phyloP scores from a whole-genome alignment of 2,113 vertebrate genomes.

The Puntigrus tetrazona region DNA sequence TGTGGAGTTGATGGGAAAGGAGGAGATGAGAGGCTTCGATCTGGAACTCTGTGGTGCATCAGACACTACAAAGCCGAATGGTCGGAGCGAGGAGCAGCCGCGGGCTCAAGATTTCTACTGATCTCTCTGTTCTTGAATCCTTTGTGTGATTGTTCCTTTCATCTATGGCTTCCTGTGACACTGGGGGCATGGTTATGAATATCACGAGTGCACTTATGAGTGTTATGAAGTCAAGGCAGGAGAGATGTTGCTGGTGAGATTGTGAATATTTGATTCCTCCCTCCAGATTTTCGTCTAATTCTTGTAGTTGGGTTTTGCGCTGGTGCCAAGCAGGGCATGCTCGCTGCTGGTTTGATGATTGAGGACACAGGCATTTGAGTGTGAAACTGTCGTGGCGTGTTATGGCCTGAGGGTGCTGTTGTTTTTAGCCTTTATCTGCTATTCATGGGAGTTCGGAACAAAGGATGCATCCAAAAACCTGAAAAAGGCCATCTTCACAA shows the following conservation, averaged over 20 bases:
- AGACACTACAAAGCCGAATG: constrained; percentile 16
- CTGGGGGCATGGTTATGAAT: not conserved
- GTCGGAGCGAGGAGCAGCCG: not conserved
- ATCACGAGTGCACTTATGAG: not conserved
- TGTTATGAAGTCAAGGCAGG: not conserved
- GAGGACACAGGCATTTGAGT: constrained; percentile 2
- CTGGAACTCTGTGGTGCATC: not conserved
- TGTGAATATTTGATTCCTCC: constrained; percentile 8
- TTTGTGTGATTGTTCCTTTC: constrained; percentile 28
- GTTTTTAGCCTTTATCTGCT: constrained; percentile 3
- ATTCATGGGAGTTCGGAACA: not conserved
- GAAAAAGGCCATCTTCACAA: not conserved
- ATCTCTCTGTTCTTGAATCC: constrained; percentile 19
- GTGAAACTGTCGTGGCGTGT: not conserved
- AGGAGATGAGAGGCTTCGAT: not conserved
- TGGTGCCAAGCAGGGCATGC: not conserved
- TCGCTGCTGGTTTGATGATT: constrained; percentile 7
- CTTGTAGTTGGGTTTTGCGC: not conserved
- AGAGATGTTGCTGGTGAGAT: not conserved
- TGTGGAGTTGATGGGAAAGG: constrained; percentile 2
- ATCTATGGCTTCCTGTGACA: constrained; percentile 29
- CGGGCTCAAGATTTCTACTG: not conserved
- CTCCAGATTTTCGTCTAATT: not conserved
- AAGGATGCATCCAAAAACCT: not conserved
- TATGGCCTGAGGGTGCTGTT: constrained; percentile 23